Conservation (phyloP, 2,888 invertebrate species). For the Trissoscelio sp. region DNA sequence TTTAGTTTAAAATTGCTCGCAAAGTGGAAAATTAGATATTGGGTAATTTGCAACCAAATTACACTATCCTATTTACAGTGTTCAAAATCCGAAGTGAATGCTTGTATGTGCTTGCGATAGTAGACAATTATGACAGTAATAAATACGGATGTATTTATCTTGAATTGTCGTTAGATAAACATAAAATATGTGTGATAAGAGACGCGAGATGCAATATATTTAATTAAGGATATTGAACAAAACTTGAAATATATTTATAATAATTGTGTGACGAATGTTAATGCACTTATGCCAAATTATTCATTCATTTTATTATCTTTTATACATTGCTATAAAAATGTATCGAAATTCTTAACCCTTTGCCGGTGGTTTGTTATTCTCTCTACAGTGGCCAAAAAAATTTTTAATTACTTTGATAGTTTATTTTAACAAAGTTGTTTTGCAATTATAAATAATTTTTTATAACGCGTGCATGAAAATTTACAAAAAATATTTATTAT, state of each 20-base stretch:
- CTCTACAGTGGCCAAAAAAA: too few relatives aligned
- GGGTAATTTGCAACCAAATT: too few relatives aligned
- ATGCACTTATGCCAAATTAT: not conserved
- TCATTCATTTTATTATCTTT: not conserved
- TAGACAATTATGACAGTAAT: conserved; percentile 21
- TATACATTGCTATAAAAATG: not conserved
- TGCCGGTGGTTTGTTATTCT: too few relatives aligned
- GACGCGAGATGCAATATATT: conserved; percentile 31
- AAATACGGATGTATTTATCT: conserved; percentile 30
- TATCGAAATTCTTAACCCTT: not conserved
- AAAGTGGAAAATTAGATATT: too few relatives aligned
- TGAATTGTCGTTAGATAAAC: conserved; percentile 26
- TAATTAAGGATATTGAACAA: conserved; percentile 17
- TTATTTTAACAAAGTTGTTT: too few relatives aligned
- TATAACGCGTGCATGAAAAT: too few relatives aligned
- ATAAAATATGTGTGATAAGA: conserved; percentile 27
- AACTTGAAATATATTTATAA: conserved; percentile 12
- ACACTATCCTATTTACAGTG: too few relatives aligned
- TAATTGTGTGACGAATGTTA: conserved; percentile 20
- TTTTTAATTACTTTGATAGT: too few relatives aligned
- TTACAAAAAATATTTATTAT: too few relatives aligned
- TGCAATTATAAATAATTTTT: too few relatives aligned
- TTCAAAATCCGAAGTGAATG: conserved; percentile 11
- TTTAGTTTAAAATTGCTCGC: too few relatives aligned
- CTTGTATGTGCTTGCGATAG: conserved; percentile 26